Conservation (phyloP, 2,797 vertebrate genomes). For the Hoplostethus atlanticus region DNA sequence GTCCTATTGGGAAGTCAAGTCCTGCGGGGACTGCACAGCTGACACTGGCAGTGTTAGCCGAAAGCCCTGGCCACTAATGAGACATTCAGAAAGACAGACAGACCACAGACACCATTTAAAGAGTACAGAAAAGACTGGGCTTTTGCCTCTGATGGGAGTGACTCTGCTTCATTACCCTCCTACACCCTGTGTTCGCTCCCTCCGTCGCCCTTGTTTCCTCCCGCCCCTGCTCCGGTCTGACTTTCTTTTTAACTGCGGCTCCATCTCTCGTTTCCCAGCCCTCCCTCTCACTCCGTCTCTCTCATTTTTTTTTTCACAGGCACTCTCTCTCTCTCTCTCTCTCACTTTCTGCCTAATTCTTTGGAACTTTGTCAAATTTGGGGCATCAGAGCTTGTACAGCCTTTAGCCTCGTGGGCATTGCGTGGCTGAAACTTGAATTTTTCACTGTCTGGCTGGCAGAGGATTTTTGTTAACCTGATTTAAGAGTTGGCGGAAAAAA, state of each 20-base stretch:
- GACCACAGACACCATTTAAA: constrained; percentile 61
- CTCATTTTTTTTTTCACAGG: constrained; percentile 7
- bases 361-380: constrained; percentile 62
- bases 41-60: constrained; percentile 64
- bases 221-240: constrained; percentile 8
- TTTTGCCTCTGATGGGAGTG: constrained; percentile 65
- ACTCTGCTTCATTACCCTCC: constrained; percentile 72
- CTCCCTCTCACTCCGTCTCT: constrained; percentile 19
- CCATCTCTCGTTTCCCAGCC: constrained; percentile 24
- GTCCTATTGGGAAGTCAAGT: constrained; percentile 58
- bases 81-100: constrained; percentile 68
- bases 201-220: constrained; percentile 34
- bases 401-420: constrained; percentile 43
- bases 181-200: constrained; percentile 40
- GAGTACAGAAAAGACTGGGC: constrained; percentile 57
- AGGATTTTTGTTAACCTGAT: constrained; percentile 53
- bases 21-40: constrained; percentile 53
- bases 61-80: constrained; percentile 73
- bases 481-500: constrained; percentile 43
- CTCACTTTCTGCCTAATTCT: constrained; percentile 35
- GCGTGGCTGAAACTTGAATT: constrained; percentile 40
- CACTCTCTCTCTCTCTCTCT: constrained; percentile 21
- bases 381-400: constrained; percentile 45
- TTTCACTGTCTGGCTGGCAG: constrained; percentile 45
- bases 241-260: constrained; percentile 23